Conservation (phyloP, 2,113 vertebrate genomes). For the Micronycteris hirsuta region DNA sequence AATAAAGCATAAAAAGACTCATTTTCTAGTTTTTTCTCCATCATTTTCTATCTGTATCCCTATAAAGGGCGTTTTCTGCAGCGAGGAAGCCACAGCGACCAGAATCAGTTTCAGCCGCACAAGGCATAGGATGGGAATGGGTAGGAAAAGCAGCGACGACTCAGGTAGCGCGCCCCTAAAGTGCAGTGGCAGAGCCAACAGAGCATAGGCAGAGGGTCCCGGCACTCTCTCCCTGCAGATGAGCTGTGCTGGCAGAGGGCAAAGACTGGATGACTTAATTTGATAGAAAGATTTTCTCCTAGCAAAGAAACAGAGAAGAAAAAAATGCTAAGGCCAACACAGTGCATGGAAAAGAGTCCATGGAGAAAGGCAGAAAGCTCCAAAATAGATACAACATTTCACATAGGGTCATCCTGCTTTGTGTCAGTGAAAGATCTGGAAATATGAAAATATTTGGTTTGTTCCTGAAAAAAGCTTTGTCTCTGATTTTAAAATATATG, state of each 20-base stretch:
- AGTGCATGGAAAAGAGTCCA: not conserved
- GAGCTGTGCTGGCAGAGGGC: not conserved
- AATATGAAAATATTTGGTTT: not conserved
- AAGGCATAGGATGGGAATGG: not conserved
- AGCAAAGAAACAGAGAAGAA: not conserved
- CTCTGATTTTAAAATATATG: not conserved
- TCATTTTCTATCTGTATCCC: not conserved
- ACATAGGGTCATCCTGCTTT: not conserved
- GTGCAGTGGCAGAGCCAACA: not conserved
- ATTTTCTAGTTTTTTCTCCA: not conserved
- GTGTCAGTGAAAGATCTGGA: not conserved
- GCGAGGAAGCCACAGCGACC: not conserved
- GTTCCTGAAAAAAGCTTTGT: not conserved
- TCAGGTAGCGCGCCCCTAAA: not conserved
- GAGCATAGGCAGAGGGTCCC: not conserved
- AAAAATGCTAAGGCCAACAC: not conserved
- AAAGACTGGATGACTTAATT: not conserved
- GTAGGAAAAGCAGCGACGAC: not conserved
- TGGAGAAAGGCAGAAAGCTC: not conserved
- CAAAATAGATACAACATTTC: not conserved
- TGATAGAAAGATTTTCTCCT: not conserved
- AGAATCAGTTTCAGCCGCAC: not conserved
- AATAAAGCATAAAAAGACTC: not conserved
- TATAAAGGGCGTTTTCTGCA: not conserved
- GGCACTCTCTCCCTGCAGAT: not conserved